phyloP scores from a whole-genome alignment of 1,140 invertebrate genomes.

The Venturia canescens region DNA sequence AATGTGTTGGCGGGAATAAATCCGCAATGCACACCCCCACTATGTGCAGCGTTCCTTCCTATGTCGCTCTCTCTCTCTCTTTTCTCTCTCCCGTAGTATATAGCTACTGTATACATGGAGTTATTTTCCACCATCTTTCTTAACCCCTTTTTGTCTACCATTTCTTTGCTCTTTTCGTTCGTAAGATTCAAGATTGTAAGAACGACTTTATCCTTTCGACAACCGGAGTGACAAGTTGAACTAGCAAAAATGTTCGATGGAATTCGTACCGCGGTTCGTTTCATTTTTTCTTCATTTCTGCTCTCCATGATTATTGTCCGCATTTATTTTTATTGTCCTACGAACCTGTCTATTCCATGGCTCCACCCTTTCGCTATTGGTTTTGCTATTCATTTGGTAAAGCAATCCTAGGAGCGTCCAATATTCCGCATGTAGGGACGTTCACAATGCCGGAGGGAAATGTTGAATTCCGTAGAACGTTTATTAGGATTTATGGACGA shows the following conservation, averaged over 20 bases:
- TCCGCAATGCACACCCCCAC: slow-evolving; percentile 77
- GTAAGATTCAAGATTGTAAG: slow-evolving; percentile 22
- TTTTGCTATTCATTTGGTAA: slow-evolving; percentile 51
- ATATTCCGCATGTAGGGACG: slow-evolving; percentile 66
- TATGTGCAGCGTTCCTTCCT: slow-evolving; percentile 54
- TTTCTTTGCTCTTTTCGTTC: not conserved
- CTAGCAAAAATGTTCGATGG: not conserved
- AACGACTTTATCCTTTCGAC: slow-evolving; percentile 22
- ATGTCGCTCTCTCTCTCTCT: slow-evolving; percentile 56
- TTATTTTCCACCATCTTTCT: slow-evolving; percentile 50
- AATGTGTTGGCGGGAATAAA: slow-evolving; percentile 79
- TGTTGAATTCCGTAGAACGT: slow-evolving; percentile 69
- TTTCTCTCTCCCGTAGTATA: slow-evolving; percentile 13
- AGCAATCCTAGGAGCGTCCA: slow-evolving; percentile 58
- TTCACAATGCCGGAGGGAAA: slow-evolving; percentile 25
- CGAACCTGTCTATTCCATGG: slow-evolving; percentile 46
- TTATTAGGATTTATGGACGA: slow-evolving; percentile 75
- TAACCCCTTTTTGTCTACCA: slow-evolving; percentile 47
- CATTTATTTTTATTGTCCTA: slow-evolving; percentile 52
- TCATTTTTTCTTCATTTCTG: not conserved
- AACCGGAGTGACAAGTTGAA: not conserved
- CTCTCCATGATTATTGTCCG: slow-evolving; percentile 24
- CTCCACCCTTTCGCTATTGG: slow-evolving; percentile 47
- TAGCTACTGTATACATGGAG: slow-evolving; percentile 15
- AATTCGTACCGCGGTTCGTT: not conserved